A percentile compares a stretch with the other conserved stretches of the same genome.
phyloP scores from a whole-genome alignment of 1,140 invertebrate species.

The Ostrea denselamellosa region DNA sequence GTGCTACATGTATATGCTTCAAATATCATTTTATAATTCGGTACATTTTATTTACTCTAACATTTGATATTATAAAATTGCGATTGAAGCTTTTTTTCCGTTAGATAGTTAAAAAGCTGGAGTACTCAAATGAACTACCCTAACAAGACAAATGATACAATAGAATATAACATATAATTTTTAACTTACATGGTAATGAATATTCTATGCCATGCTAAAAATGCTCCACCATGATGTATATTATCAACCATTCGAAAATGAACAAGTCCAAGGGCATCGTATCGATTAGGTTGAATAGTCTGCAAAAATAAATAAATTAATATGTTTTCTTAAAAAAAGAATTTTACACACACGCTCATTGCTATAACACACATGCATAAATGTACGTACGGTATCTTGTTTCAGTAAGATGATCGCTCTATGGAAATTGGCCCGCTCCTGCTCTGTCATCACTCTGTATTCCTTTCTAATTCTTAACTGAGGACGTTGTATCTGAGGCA shows the following conservation, averaged over 20 bases:
- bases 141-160: background rate
- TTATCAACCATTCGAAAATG: slow-evolving; percentile 57
- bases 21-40: no score
- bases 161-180: background rate
- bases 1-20: no score
- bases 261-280: slow-evolving; percentile 52
- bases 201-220: slow-evolving; percentile 63
- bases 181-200: slow-evolving; percentile 63
- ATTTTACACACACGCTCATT: background rate
- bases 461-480: slow-evolving; percentile 59
- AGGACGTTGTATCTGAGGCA: slow-evolving; percentile 13
- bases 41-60: no score
- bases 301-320: slow-evolving; percentile 25
- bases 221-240: slow-evolving; percentile 60
- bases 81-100: background rate
- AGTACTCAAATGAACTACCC: background rate
- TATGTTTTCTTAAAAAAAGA: slow-evolving; percentile 33
- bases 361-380: background rate
- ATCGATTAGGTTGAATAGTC: slow-evolving; percentile 54
- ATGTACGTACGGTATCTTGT: slow-evolving; percentile 53
- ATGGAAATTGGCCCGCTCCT: slow-evolving; percentile 59
- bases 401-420: slow-evolving; percentile 54
- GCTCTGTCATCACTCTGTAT: slow-evolving; percentile 59
- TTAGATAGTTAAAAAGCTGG: background rate
- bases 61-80: no score